Base-by-base conservation (phyloP, 2,888 invertebrate genomes). In the Heliconius erato region DNA sequence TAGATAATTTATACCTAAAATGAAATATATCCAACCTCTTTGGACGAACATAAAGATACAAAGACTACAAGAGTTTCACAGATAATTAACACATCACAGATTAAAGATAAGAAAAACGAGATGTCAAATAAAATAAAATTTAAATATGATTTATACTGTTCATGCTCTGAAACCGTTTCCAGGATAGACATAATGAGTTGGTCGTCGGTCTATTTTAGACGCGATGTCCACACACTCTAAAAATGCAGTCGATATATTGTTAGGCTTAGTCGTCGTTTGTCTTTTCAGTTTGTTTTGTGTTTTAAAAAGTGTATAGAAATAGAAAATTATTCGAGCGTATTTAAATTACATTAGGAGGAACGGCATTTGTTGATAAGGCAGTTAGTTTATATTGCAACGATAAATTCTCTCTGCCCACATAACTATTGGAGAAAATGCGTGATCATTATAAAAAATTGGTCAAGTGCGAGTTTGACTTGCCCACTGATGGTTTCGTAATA, bases 151-250 rank as follows among this genome's bases (percentile, higher is more conserved):
- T 82, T 63, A 84, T 68, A 77, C 79, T 76, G 69, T 79, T 79
- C 59, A 78, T 63, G 79, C 44, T 79, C 67, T 49, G 79, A 44
- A 79, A 65, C 67, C 32, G 72, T 78, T 84, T 83, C 82, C 79
- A 81, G 78, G 81, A 72, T 79, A 85, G 79, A 82, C 84, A 83
- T 84, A 87, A 85, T 85, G 83, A 89, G 87, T 86, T 86, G 86
- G 86, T 81, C 85, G 86, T 81, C 85, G 84, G 85, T 87, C 88
- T 89, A 89, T 89, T 89, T 89, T 87, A 86, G 87, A 87, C 65
- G 26, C 54, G 49, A 71, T 78, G 77, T 81, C 81, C 26, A 71
- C 77, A 78, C 71, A 32, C 69, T 3, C 69, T 71, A 77, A 71
- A 76, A 68, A 76, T 80, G 80, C 76, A 76, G n/a, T 59, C 35